phyloP scores from a whole-genome alignment of 1,140 invertebrate genomes.

The Tribolium madens region DNA sequence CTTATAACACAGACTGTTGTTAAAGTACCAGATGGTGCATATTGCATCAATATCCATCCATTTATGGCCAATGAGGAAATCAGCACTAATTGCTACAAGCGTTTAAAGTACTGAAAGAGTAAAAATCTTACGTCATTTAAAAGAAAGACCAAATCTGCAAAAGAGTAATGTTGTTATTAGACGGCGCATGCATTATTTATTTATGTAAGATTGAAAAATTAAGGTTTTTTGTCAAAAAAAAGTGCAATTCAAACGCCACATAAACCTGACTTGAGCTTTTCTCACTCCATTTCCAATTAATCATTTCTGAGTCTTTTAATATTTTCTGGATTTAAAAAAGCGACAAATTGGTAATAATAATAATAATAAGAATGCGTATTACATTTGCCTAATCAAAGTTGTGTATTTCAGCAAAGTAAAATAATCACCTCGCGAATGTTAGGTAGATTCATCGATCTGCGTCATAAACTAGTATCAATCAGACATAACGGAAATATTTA shows the following conservation, averaged over 20 bases:
- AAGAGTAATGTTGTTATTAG: no score
- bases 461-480: conserved; percentile 5
- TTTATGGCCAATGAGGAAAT: conserved; percentile 39
- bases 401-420: conserved; percentile 24
- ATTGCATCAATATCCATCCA: conserved; percentile 32
- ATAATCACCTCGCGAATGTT: conserved; percentile 15
- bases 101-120: background rate
- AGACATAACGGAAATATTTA: conserved; percentile 21
- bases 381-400: conserved; percentile 10
- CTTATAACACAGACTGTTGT: background rate
- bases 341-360: background rate
- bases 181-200: no score
- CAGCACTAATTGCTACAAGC: background rate
- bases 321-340: background rate
- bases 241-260: background rate
- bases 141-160: no score
- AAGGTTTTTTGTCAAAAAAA: background rate
- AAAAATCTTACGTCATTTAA: background rate
- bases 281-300: background rate
- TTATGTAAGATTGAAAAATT: no score
- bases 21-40: conserved; percentile 30
- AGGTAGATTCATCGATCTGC: conserved; percentile 10
- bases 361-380: conserved; percentile 9
- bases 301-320: background rate
- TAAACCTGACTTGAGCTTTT: background rate